Evolutionary conservation across 2,113 vertebrate species (phyloP).

Genomic region (Pseudopodoces humilis): DNA sequence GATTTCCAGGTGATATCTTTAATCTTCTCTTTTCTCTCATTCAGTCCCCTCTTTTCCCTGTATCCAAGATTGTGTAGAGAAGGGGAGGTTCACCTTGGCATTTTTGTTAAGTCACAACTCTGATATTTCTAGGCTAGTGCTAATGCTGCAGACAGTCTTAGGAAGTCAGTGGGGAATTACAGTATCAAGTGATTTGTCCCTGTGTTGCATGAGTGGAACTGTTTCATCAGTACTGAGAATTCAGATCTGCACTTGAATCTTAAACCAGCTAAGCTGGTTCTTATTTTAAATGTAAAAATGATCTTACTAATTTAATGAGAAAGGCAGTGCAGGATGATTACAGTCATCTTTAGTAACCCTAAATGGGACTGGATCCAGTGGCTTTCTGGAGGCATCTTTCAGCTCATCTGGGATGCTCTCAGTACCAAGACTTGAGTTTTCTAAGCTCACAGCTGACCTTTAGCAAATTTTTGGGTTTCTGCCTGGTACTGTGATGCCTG

Average conservation of each 20-base stretch:
- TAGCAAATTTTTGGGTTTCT: not conserved
- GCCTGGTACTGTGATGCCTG: not conserved
- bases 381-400: not conserved
- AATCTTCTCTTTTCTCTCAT: not conserved
- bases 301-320: not conserved
- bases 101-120: not conserved
- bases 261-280: not conserved
- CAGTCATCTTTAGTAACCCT: not conserved
- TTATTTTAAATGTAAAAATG: not conserved
- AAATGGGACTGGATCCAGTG: not conserved
- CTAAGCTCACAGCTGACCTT: not conserved
- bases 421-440: not conserved
- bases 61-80: not conserved
- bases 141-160: not conserved
- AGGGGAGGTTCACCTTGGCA: not conserved
- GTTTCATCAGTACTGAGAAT: not conserved
- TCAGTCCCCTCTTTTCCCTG: not conserved
- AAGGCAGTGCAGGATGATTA: not conserved
- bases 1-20: not conserved
- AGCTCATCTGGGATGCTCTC: not conserved
- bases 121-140: not conserved
- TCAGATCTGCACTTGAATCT: not conserved
- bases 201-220: not conserved
- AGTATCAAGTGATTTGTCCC: not conserved
- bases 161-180: not conserved